These are phyloP conservation scores for Macroramphosus scolopax DNA, from an alignment of 2,797 vertebrate genomes.

Conservation along the genomic window DNA sequence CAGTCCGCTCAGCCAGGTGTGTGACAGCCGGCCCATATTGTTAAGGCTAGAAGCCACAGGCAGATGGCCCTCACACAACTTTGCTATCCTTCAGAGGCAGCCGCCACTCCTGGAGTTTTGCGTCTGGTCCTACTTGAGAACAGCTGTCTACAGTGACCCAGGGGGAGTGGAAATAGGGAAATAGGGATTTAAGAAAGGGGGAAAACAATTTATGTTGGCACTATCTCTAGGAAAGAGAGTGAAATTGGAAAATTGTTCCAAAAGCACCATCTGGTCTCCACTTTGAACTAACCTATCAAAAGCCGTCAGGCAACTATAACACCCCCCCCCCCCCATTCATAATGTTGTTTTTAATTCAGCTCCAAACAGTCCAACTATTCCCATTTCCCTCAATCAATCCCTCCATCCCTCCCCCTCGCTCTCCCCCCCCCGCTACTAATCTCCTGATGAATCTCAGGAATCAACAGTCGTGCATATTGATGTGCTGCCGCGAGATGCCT, in stretches of 20 bases:
- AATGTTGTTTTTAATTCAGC: slow-evolving; percentile 50
- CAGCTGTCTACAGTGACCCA: slow-evolving; percentile 76
- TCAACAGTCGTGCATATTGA: slow-evolving; percentile 69
- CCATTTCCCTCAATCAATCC: slow-evolving; percentile 14
- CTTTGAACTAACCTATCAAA: slow-evolving; percentile 83
- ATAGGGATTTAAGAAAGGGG: slow-evolving; percentile 75
- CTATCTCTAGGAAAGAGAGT: slow-evolving; percentile 49
- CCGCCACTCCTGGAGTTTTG: slow-evolving; percentile 46
- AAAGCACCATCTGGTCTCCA: slow-evolving; percentile 79
- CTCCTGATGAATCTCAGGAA: slow-evolving; percentile 56
- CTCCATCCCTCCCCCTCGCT: slow-evolving; percentile 7
- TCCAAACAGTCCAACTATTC: slow-evolving; percentile 29
- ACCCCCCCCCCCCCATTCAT: slow-evolving; percentile 37
- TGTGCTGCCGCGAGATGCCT: slow-evolving; percentile 34
- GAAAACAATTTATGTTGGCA: slow-evolving; percentile 65
- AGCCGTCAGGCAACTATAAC: slow-evolving; percentile 67
- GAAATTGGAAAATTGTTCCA: slow-evolving; percentile 75
- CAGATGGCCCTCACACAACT: slow-evolving; percentile 31
- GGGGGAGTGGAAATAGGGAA: slow-evolving; percentile 69
- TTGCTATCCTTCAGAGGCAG: slow-evolving; percentile 41
- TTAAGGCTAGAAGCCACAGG: slow-evolving; percentile 39
- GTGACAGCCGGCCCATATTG: slow-evolving; percentile 52
- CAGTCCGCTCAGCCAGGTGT: slow-evolving; percentile 38
- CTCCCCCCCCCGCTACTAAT: slow-evolving; percentile 16
- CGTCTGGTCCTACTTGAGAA: slow-evolving; percentile 62